These are phyloP conservation scores for Pyrochroa serraticornis DNA, from an alignment of 2,888 invertebrate genomes.

Conservation along the genomic window DNA sequence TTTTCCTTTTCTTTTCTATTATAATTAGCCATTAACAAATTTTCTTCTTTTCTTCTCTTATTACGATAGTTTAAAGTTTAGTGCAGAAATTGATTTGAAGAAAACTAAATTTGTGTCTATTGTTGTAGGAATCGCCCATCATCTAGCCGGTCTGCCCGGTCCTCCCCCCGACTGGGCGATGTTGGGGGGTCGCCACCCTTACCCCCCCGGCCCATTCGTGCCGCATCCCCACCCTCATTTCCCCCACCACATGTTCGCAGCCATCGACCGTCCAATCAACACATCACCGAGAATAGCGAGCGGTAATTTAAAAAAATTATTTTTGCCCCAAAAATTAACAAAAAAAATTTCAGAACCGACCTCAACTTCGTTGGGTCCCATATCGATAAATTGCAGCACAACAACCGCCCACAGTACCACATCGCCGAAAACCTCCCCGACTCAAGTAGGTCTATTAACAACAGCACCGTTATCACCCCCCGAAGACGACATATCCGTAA, in stretches of 20 bases:
- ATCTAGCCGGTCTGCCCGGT: constrained; percentile 72
- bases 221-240: constrained; percentile 64
- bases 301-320: constrained; percentile 53
- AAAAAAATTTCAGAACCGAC: constrained; percentile 53
- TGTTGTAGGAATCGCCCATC: constrained; percentile 74
- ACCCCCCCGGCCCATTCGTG: constrained; percentile 61
- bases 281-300: constrained; percentile 61
- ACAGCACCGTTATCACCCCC: constrained; percentile 63
- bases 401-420: constrained; percentile 71
- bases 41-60: too few species aligned
- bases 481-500: constrained; percentile 70
- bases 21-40: too few species aligned
- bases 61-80: too few species aligned
- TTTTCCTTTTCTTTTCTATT: too few species aligned
- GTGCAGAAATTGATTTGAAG: neutral
- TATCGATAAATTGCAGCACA: constrained; percentile 56
- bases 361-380: constrained; percentile 56
- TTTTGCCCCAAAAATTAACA: too few species aligned
- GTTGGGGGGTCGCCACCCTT: constrained; percentile 58
- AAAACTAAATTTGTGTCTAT: constrained; percentile 7
- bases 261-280: constrained; percentile 63
- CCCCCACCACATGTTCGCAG: constrained; percentile 56
- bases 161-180: constrained; percentile 69
- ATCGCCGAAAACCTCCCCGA: constrained; percentile 70
- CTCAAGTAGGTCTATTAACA: constrained; percentile 55